These are phyloP conservation scores for Danionella cerebrum DNA, from an alignment of 2,113 vertebrate species.

Conservation along the genomic window DNA sequence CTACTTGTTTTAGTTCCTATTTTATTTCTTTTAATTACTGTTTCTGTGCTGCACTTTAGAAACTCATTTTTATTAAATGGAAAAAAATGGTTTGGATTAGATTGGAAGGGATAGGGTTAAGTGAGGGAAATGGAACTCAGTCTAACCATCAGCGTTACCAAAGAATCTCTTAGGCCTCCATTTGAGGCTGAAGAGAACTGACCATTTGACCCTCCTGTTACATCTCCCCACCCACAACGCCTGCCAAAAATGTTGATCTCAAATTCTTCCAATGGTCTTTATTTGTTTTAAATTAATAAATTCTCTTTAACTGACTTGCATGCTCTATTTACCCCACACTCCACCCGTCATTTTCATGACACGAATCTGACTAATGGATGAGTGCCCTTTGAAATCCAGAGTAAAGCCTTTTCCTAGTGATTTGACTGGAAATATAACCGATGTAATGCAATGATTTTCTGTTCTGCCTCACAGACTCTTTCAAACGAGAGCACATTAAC, in stretches of 20 bases:
- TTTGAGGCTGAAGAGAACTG: constrained; percentile 57
- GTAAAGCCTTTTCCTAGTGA: neutral
- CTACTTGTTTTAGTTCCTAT: too few relatives aligned
- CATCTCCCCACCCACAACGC: constrained; percentile 49
- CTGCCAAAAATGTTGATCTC: constrained; percentile 50
- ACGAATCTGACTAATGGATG: constrained; percentile 19
- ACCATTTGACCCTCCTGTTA: constrained; percentile 57
- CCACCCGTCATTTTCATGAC: neutral
- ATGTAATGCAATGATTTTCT: constrained; percentile 22
- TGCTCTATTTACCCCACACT: neutral
- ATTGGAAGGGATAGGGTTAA: too few relatives aligned
- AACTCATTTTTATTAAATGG: too few relatives aligned
- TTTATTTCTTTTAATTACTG: too few relatives aligned
- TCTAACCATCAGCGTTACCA: too few relatives aligned
- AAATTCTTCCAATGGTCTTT: constrained; percentile 12
- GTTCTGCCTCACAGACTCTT: constrained; percentile 76
- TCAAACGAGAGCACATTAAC: constrained; percentile 83
- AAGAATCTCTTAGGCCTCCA: constrained; percentile 48
- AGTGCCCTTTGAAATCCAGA: neutral
- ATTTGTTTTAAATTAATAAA: neutral
- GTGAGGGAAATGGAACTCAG: too few relatives aligned
- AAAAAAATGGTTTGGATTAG: too few relatives aligned
- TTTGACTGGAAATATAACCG: constrained; percentile 26
- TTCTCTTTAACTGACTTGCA: constrained; percentile 17
- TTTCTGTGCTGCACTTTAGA: too few relatives aligned